These are phyloP conservation scores for Myripristis murdjan DNA, from an alignment of 2,797 vertebrate genomes.

Conservation along the genomic window DNA sequence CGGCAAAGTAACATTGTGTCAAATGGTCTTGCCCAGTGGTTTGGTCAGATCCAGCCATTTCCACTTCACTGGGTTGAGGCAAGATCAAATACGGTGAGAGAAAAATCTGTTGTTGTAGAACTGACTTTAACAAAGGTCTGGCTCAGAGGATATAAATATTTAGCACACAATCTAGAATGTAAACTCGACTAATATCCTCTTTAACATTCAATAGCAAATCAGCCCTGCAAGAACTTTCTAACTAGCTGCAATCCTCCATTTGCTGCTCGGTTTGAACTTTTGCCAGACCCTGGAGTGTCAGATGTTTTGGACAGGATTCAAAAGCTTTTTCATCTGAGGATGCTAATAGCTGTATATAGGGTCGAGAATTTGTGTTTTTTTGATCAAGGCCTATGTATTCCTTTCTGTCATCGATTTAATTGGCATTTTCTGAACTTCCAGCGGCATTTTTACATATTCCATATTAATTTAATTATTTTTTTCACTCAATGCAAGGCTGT, in stretches of 20 bases:
- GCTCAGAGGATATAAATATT: constrained; percentile 33
- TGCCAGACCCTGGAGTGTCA: constrained; percentile 39
- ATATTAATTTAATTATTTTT: constrained; percentile 1
- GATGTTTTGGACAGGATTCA: constrained; percentile 55
- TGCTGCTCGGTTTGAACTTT: constrained; percentile 51
- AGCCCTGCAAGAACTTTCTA: constrained; percentile 21
- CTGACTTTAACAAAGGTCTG: not conserved
- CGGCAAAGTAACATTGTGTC: too few species aligned
- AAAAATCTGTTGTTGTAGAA: not conserved
- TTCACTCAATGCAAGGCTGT: not conserved
- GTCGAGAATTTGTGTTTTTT: constrained; percentile 1
- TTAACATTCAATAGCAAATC: constrained; percentile 21
- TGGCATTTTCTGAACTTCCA: constrained; percentile 8
- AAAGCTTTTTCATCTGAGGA: constrained; percentile 46
- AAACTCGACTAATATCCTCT: constrained; percentile 24
- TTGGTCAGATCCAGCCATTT: not conserved
- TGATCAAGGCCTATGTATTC: constrained; percentile 8
- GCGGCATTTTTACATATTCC: constrained; percentile 6
- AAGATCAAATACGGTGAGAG: not conserved
- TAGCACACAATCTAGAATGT: constrained; percentile 2
- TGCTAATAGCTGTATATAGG: constrained; percentile 26
- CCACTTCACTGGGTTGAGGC: not conserved
- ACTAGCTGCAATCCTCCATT: constrained; percentile 40
- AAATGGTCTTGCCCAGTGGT: not conserved
- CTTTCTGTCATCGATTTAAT: constrained; percentile 16